Conservation (phyloP, 2,888 invertebrate genomes). For the Orchesella flavescens region DNA sequence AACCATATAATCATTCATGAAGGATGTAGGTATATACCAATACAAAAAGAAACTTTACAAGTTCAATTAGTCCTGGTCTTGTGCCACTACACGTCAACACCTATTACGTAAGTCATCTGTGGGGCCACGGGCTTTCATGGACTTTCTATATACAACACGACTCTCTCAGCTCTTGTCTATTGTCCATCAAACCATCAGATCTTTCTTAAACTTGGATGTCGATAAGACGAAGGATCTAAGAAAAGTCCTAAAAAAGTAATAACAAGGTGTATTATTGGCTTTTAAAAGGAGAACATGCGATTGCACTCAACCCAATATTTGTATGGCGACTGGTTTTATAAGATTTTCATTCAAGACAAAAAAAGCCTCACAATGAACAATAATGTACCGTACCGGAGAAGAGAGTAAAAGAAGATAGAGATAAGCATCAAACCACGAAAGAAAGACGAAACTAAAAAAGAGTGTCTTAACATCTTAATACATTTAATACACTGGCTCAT, state of each 20-base stretch:
- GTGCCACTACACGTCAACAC: too few relatives aligned
- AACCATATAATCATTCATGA: too few relatives aligned
- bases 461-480: background rate
- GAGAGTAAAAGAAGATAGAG: background rate
- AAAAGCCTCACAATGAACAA: background rate
- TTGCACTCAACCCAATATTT: slow-evolving; percentile 55
- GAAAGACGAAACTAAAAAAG: background rate
- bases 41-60: too few relatives aligned
- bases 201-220: too few relatives aligned
- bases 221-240: too few relatives aligned
- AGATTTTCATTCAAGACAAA: slow-evolving; percentile 23
- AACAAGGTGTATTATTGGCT: slow-evolving; percentile 2
- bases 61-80: too few relatives aligned
- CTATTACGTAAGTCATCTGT: too few relatives aligned
- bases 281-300: slow-evolving; percentile 45
- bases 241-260: background rate
- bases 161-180: too few relatives aligned
- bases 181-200: too few relatives aligned
- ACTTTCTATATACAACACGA: too few relatives aligned
- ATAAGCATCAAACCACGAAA: background rate
- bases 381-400: background rate
- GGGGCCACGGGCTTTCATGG: too few relatives aligned
- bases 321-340: slow-evolving; percentile 22
- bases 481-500: background rate
- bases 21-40: too few relatives aligned